Base-by-base conservation (phyloP, 2,113 vertebrate genomes). In the Notarius lentiginosus region DNA sequence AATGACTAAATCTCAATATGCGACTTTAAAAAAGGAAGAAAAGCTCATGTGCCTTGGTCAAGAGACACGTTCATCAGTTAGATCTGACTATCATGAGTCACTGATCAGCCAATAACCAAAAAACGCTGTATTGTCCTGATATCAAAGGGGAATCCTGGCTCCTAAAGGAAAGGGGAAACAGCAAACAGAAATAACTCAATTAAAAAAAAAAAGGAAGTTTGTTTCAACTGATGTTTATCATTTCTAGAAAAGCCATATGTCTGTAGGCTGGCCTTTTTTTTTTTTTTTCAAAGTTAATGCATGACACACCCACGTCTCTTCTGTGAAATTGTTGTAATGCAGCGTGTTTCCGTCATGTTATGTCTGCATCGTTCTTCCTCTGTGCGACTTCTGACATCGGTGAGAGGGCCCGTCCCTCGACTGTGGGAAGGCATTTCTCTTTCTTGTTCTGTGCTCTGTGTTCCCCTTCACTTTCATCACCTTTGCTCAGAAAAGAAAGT, bases 271-370 rank as follows among this genome's bases (percentile, higher is more conserved):
- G 4, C 18, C 55, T 24, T 22, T 0, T 47, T 80, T 47, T 11
- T 7, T 30, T 22, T 0, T 47, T 80, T 47, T 12, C 10, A 65
- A 20, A 24, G 14, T 82, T 82, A 61, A 49, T 20, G 30, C 4
- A 24, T 15, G 80, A 24, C 30, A 82, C 80, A 41, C 80, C 80
- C 51, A 82, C 80, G 20, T 51, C 61, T 61, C 11, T 82, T 82
- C 80, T 82, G 34, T 82, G 80, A 82, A 82, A 82, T 49, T 51
- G 60, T 65, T 63, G 30, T 82, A 1, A 82, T 82, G 58, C 2
- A 15, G 60, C 60, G 5, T 4, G 41, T 47, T 82, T 82, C 80
- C 80, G 60, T 15, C 58, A 41, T 82, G 80, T 65, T 65, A 8
- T 30, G 55, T 80, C 55, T 80, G 18, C 55, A 34, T 34, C 2